Percentiles rank a stretch among this genome's conserved stretches.
Conservation (phyloP, 2,113 vertebrate genomes). For the Grammomys dolichurus region DNA sequence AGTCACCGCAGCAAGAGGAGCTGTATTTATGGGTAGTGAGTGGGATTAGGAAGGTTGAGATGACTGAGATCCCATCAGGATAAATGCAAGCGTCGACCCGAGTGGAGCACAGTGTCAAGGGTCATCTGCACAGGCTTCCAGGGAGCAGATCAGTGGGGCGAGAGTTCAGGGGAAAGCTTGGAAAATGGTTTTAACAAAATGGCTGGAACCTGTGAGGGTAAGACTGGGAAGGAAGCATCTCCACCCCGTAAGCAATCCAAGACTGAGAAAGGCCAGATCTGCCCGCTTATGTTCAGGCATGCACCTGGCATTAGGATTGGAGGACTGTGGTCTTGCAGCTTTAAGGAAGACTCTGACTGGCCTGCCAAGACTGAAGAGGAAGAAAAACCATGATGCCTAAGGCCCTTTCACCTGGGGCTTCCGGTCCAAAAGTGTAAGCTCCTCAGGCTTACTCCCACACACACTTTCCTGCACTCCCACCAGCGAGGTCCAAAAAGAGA, state of each 20-base stretch:
- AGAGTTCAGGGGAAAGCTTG: not conserved
- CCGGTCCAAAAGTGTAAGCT: not conserved
- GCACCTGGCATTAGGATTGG: constrained; percentile 11
- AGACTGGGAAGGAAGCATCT: not conserved
- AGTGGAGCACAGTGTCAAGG: not conserved
- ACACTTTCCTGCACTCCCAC: not conserved
- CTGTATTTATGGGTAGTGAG: not conserved
- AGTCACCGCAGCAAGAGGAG: not conserved
- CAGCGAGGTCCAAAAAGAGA: constrained; percentile 14
- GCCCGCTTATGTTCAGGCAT: not conserved
- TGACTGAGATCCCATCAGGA: not conserved
- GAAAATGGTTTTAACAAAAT: constrained; percentile 29
- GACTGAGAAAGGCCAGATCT: not conserved
- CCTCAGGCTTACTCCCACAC: not conserved
- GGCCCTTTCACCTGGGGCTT: not conserved
- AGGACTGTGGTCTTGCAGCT: not conserved
- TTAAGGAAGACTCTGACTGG: not conserved
- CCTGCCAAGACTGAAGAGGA: not conserved
- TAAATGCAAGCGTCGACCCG: not conserved
- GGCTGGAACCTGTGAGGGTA: not conserved
- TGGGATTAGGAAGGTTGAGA: not conserved
- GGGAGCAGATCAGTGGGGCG: not conserved
- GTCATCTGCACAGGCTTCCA: not conserved
- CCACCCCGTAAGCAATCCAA: not conserved
- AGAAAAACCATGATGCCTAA: not conserved